phyloP scores from a whole-genome alignment of 1,140 invertebrate species.

The Cyrtorhinus lividipennis region DNA sequence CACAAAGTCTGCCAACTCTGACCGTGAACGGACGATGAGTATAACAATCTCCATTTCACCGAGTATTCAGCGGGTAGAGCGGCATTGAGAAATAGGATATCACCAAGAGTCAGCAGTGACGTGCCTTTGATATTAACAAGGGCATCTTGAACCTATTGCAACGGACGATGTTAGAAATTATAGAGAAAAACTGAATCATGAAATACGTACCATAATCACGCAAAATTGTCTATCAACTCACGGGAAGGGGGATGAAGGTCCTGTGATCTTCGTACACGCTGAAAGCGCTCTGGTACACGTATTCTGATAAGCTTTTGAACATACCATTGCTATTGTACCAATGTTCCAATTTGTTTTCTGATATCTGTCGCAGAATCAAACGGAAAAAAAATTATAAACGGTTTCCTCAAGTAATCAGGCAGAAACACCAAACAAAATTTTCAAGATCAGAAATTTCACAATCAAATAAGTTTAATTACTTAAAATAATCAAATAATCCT shows the following conservation, averaged over 20 bases:
- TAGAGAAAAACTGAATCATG: too few species aligned
- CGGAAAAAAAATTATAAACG: too few species aligned
- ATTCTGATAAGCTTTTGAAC: not conserved
- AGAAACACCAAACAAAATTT: too few species aligned
- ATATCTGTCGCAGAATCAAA: too few species aligned
- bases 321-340: conserved; percentile 4
- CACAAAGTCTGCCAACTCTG: conserved; percentile 70
- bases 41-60: conserved; percentile 55
- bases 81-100: conserved; percentile 6
- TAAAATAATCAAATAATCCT: too few species aligned
- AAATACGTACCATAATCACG: conserved; percentile 6
- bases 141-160: conserved; percentile 4
- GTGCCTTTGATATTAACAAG: conserved; percentile 9
- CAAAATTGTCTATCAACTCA: conserved; percentile 6
- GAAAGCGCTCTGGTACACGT: not conserved
- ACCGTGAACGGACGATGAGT: conserved; percentile 66
- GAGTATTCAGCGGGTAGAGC: conserved; percentile 29
- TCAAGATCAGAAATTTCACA: too few species aligned
- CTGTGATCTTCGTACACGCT: conserved; percentile 4
- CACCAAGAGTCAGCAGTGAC: not conserved
- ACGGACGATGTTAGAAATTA: not conserved
- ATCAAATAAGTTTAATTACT: too few species aligned
- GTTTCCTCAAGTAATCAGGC: too few species aligned
- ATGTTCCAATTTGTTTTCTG: not conserved
- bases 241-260: conserved; percentile 4